These are phyloP conservation scores for Teleogryllus oceanicus DNA, from an alignment of 2,888 invertebrate species.

Conservation along the genomic window DNA sequence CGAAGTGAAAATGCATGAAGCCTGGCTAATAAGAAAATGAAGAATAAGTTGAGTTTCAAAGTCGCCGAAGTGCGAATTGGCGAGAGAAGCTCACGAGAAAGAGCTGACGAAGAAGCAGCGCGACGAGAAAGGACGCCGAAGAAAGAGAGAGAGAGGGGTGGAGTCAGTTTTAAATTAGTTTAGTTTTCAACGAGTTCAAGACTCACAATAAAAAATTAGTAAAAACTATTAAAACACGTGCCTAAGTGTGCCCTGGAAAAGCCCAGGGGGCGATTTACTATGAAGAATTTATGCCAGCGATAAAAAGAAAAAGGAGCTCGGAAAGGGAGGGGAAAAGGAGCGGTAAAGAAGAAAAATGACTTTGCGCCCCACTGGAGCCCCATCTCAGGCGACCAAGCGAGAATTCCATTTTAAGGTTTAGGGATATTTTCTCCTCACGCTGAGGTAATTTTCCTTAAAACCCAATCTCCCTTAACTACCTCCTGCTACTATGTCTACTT, in stretches of 20 bases:
- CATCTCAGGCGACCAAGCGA: constrained; percentile 24
- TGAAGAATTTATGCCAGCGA: constrained; percentile 3
- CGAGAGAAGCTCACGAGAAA: constrained; percentile 29
- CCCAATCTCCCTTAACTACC: constrained; percentile 34
- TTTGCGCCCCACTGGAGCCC: not conserved
- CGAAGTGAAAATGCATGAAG: constrained; percentile 23
- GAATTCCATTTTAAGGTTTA: constrained; percentile 32
- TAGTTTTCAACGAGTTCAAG: not conserved
- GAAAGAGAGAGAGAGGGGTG: not conserved
- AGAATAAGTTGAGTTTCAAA: constrained; percentile 33
- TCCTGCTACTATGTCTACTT: constrained; percentile 20
- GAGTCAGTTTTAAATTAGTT: not conserved
- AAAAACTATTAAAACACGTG: not conserved
- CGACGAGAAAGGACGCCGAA: constrained; percentile 20
- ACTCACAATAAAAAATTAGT: not conserved
- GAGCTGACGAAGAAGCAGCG: constrained; percentile 22
- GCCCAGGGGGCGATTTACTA: not conserved
- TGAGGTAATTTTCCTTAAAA: constrained; percentile 32
- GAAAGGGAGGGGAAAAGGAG: not conserved
- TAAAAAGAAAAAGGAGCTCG: not conserved
- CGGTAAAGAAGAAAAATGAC: not conserved
- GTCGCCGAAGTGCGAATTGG: constrained; percentile 31
- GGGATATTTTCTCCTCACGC: constrained; percentile 26
- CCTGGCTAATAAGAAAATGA: constrained; percentile 27
- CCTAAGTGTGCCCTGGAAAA: not conserved